Conservation (phyloP, 2,888 invertebrate genomes). For the Alloplasta piceator region DNA sequence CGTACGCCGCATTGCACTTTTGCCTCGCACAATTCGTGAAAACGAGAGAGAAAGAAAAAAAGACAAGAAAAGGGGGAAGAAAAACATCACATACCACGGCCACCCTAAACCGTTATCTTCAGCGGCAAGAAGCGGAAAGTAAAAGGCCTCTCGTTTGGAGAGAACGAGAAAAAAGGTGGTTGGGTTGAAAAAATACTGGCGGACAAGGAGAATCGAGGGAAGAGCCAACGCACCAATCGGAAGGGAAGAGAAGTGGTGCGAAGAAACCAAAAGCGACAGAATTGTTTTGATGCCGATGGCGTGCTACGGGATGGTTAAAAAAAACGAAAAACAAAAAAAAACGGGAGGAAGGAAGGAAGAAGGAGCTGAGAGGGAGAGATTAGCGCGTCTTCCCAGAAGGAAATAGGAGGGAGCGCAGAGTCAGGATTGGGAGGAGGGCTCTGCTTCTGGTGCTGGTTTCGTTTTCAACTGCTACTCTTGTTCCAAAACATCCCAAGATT, state of each 20-base stretch:
- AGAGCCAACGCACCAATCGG: no score
- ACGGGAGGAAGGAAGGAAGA: background rate
- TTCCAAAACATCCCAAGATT: constrained; percentile 34
- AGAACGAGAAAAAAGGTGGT: background rate
- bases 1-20: constrained; percentile 17
- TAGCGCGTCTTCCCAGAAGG: constrained; percentile 16
- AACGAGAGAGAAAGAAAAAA: background rate
- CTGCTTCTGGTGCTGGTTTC: constrained; percentile 51
- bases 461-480: constrained; percentile 50
- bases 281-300: constrained; percentile 73
- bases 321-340: constrained; percentile 7
- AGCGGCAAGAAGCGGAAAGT: constrained; percentile 56
- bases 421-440: constrained; percentile 12
- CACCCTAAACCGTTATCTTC: constrained; percentile 58
- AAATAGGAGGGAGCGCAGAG: constrained; percentile 37
- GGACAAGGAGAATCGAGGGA: constrained; percentile 7
- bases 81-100: background rate
- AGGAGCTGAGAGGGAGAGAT: constrained; percentile 65
- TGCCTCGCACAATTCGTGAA: background rate
- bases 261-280: constrained; percentile 71
- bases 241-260: constrained; percentile 61
- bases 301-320: constrained; percentile 79
- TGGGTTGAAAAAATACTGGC: background rate
- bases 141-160: constrained; percentile 49
- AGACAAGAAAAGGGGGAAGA: constrained; percentile 16